Evolutionary conservation across 1,140 invertebrate species (phyloP), one percentile per base, ranked within the genome.

Genomic region (Heliconius himera): DNA sequence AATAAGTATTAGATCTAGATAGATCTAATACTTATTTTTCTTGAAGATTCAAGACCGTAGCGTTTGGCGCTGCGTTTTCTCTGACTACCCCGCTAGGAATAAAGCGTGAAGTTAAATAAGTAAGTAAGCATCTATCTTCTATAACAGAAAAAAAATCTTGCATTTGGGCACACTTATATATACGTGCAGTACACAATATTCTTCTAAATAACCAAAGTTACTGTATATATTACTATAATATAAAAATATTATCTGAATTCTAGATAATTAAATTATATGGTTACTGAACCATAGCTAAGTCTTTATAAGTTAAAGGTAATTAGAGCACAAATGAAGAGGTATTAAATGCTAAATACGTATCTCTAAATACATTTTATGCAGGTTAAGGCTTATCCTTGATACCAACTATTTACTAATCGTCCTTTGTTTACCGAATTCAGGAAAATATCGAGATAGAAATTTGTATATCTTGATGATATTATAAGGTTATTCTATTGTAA

Each of bases 291-390:
- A 26, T 16, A 66, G 60, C 13, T 66, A 66, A 66, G 60, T 26
- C 60, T 66, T 66, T 29, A 66, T 66, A 66, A 66, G 26, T 66
- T 66, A 66, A 66, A 66, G 60, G 60, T 16, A 66, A 29, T 66
- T 66, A 66, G 9, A 66, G 60, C 26, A 13, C 60, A 29, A 66
- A 66, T 66, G 60, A 66, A 29, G 60, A 29, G 26, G 60, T 66
- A 66, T 66, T 66, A 66, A 66, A 66, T 66, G 60, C 22, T 66
- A 66, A 66, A 66, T 66, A 26, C 60, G 60, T 66, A 66, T 66
- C 60, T 29, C 26, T 66, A 66, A 66, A 11, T 29, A 13, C 60
- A 29, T 66, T 66, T 66, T 66, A 66, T 66, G 26, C 60, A 66
- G 26, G 60, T 66, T 29, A 29, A 66, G 9, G 22, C 11, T 4